Evolutionary conservation across 2,113 vertebrate species (phyloP).

Genomic region (Lepisosteus osseus): DNA sequence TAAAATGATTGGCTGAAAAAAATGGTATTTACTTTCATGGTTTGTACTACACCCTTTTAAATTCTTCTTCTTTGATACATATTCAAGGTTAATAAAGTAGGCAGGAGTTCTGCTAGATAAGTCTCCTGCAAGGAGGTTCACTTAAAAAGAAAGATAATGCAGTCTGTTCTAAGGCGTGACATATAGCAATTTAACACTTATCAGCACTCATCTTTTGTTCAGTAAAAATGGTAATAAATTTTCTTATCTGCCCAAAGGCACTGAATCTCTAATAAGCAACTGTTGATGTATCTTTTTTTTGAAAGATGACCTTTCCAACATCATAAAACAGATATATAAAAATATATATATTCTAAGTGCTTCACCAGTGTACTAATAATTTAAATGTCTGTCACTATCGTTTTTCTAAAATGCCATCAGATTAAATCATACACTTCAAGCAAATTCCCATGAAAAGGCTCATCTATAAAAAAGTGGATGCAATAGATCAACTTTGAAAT

Average conservation of each 20-base stretch:
- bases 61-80: conserved; percentile 27
- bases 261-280: conserved; percentile 64
- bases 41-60: conserved; percentile 6
- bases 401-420: conserved; percentile 59
- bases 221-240: conserved; percentile 32
- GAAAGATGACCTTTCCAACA: conserved; percentile 70
- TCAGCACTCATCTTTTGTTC: conserved; percentile 44
- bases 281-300: conserved; percentile 53
- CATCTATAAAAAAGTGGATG: conserved; percentile 31
- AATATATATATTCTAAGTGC: conserved; percentile 58
- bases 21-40: conserved; percentile 15
- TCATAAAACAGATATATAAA: conserved; percentile 60
- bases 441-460: conserved; percentile 42
- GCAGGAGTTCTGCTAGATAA: conserved; percentile 25
- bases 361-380: conserved; percentile 58
- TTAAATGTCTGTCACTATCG: conserved; percentile 54
- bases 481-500: conserved; percentile 48
- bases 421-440: conserved; percentile 59
- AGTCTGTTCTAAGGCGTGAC: conserved; percentile 24
- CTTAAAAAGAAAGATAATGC: conserved; percentile 30
- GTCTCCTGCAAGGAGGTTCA: conserved; percentile 21
- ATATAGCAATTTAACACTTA: conserved; percentile 51
- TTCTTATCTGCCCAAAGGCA: conserved; percentile 55
- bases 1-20: conserved; percentile 1
- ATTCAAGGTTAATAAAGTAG: conserved; percentile 33